These are phyloP conservation scores for Holothuria glaberrima DNA, from an alignment of 35 echinoderm and acorn worm species.

Conservation along the genomic window DNA sequence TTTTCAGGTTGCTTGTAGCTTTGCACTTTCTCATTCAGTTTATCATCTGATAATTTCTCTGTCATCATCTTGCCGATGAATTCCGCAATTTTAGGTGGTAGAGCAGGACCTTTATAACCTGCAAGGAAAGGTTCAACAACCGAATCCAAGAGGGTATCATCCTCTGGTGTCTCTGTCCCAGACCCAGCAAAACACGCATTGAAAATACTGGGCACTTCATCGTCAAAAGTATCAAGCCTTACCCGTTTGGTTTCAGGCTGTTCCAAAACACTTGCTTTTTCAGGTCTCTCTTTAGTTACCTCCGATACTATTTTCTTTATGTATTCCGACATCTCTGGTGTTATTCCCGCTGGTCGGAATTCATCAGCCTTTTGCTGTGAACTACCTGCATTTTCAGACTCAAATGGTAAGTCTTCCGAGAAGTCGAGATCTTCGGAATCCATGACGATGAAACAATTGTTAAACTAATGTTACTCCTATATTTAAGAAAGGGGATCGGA, in stretches of 20 bases:
- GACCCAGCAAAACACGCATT: conserved; percentile 38
- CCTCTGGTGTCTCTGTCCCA: conserved; percentile 13
- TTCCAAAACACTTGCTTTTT: conserved; percentile 13
- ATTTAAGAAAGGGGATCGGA: too few relatives aligned
- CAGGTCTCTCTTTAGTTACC: neutral
- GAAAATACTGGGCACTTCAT: conserved; percentile 44
- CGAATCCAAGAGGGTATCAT: conserved; percentile 44
- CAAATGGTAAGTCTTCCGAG: too few relatives aligned
- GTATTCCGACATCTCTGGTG: too few relatives aligned
- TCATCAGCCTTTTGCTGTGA: conserved; percentile 19
- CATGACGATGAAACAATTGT: neutral
- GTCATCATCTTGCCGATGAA: conserved; percentile 21
- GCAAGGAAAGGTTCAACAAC: conserved; percentile 15
- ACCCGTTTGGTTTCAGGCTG: conserved; percentile 16
- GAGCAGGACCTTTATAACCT: conserved; percentile 20
- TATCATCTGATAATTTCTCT: conserved; percentile 13
- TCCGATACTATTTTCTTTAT: too few relatives aligned
- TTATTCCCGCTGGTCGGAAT: neutral
- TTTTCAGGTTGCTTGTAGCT: conserved; percentile 21
- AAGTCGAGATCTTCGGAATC: neutral
- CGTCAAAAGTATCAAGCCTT: too few relatives aligned
- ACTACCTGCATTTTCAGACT: conserved; percentile 1
- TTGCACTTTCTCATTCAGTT: conserved; percentile 26
- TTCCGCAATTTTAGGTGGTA: conserved; percentile 29
- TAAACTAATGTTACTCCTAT: too few relatives aligned